Percentiles rank a stretch among this genome's conserved stretches.
These are phyloP conservation scores for Notolepis coatsorum DNA, from an alignment of 2,797 vertebrate species.

Conservation along the genomic window DNA sequence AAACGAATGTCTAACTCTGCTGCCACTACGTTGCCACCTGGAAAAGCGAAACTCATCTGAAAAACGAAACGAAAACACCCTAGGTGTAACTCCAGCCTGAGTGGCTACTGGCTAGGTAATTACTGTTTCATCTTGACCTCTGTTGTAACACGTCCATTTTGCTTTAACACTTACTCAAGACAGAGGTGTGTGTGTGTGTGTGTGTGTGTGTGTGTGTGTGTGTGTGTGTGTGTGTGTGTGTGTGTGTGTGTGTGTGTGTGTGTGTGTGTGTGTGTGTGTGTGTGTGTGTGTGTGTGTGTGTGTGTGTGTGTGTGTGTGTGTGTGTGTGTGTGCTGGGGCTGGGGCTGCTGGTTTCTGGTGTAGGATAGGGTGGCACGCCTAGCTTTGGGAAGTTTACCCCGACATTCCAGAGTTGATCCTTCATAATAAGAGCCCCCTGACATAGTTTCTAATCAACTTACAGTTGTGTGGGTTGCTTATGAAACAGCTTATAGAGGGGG, in stretches of 20 bases:
- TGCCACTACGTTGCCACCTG: no score
- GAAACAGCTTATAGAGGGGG: conserved; percentile 57
- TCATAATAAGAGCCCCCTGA: conserved; percentile 52
- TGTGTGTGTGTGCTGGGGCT: conserved; percentile 10
- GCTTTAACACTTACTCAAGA: background rate
- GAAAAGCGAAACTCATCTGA: no score
- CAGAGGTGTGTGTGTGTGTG: background rate
- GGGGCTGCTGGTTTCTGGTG: background rate
- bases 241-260: background rate
- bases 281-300: background rate
- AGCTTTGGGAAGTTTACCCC: conserved; percentile 54
- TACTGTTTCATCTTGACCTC: background rate
- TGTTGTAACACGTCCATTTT: conserved; percentile 1
- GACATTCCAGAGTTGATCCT: conserved; percentile 57
- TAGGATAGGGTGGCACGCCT: conserved; percentile 24
- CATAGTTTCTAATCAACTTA: conserved; percentile 72
- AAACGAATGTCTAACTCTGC: no score
- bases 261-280: background rate
- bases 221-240: background rate
- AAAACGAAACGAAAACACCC: no score
- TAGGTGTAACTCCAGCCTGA: no score
- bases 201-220: background rate
- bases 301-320: background rate
- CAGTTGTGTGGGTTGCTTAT: conserved; percentile 42
- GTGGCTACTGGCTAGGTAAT: no score